These are phyloP conservation scores for Emydura subglobosa DNA, from an alignment of 2,113 vertebrate species.

Conservation along the genomic window DNA sequence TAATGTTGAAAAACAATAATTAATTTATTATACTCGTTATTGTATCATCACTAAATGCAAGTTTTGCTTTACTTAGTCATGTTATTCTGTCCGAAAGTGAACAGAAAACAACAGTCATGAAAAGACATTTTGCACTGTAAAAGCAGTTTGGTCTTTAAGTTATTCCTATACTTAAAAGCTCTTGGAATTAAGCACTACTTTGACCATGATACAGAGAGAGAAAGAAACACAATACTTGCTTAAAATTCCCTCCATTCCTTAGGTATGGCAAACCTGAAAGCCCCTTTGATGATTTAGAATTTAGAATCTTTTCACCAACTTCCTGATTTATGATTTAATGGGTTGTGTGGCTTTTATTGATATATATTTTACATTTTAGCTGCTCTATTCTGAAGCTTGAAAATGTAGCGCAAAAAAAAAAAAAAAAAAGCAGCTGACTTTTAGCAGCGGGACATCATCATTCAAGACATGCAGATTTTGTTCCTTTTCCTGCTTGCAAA, in stretches of 20 bases:
- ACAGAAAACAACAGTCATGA: not conserved
- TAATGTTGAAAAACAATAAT: not conserved
- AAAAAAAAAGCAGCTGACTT: constrained; percentile 28
- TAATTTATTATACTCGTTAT: not conserved
- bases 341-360: not conserved
- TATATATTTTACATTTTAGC: constrained; percentile 32
- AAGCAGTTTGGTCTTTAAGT: not conserved
- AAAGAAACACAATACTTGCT: constrained; percentile 60
- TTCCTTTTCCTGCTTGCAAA: constrained; percentile 75
- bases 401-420: constrained; percentile 49
- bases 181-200: constrained; percentile 34
- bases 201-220: not conserved
- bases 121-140: not conserved
- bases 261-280: constrained; percentile 13
- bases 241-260: constrained; percentile 62
- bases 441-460: constrained; percentile 31
- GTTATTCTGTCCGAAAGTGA: not conserved
- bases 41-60: not conserved
- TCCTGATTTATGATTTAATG: constrained; percentile 53
- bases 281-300: constrained; percentile 6
- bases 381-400: constrained; percentile 36
- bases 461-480: constrained; percentile 50
- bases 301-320: constrained; percentile 64
- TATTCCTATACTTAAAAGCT: constrained; percentile 34
- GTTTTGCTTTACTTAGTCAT: not conserved